A percentile compares a stretch with the other conserved stretches of the same genome.
Conservation (phyloP, 2,797 vertebrate genomes). For the Hyperoplus lanceolatus region DNA sequence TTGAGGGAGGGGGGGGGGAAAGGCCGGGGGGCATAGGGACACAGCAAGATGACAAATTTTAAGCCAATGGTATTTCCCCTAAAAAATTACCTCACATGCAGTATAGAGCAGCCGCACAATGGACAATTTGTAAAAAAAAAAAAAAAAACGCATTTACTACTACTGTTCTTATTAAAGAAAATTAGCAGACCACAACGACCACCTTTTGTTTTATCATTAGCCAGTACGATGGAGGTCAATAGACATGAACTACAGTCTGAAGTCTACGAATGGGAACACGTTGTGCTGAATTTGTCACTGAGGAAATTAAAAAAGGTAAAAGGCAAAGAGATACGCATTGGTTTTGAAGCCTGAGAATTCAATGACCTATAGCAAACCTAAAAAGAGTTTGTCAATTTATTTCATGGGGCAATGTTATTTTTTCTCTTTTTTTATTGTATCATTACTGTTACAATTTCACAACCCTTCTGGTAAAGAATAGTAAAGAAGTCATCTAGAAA, state of each 20-base stretch:
- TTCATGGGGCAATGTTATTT: conserved; percentile 59
- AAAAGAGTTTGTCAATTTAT: conserved; percentile 65
- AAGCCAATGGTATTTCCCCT: conserved; percentile 70
- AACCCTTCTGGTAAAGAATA: conserved; percentile 82
- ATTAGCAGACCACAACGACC: conserved; percentile 67
- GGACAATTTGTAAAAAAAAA: conserved; percentile 41
- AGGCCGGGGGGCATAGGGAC: conserved; percentile 47
- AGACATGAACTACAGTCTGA: conserved; percentile 51
- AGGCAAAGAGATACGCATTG: conserved; percentile 61
- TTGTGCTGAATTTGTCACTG: conserved; percentile 76
- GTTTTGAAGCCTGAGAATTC: conserved; percentile 80
- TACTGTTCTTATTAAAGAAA: conserved; percentile 64
- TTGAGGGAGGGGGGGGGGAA: conserved; percentile 15
- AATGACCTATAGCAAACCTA: conserved; percentile 64
- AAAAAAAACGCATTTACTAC: conserved; percentile 63
- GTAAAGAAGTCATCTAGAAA: conserved; percentile 84
- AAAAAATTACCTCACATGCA: conserved; percentile 80
- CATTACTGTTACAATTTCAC: conserved; percentile 80
- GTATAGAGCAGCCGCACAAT: conserved; percentile 77
- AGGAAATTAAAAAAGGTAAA: conserved; percentile 60
- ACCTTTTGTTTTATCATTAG: conserved; percentile 53
- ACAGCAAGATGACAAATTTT: conserved; percentile 67
- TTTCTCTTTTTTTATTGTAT: conserved; percentile 48
- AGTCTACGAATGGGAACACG: conserved; percentile 48
- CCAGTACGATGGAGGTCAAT: conserved; percentile 57